Percentiles rank a stretch among this genome's conserved stretches.
Evolutionary conservation across 2,113 vertebrate genomes (phyloP).

Genomic region (Trinectes maculatus): DNA sequence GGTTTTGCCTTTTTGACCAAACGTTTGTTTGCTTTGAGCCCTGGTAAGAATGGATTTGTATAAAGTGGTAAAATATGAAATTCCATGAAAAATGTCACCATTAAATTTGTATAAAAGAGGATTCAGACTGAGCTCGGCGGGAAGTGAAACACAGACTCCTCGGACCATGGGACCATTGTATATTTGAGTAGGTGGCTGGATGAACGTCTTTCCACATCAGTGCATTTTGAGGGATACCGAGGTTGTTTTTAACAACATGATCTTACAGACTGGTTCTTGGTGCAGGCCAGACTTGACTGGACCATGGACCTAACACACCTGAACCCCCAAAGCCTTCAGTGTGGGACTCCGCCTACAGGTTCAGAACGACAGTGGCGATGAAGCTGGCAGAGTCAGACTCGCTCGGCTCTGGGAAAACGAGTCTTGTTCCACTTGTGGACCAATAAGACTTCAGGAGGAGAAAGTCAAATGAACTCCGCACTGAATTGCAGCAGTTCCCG

Average conservation of each 20-base stretch:
- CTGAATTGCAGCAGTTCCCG: slow-evolving; percentile 53
- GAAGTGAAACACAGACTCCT: slow-evolving; percentile 46
- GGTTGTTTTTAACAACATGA: slow-evolving; percentile 32
- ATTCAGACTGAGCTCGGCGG: slow-evolving; percentile 53
- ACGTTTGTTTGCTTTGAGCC: slow-evolving; percentile 53
- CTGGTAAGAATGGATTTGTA: slow-evolving; percentile 64
- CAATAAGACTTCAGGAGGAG: slow-evolving; percentile 62
- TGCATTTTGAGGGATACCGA: slow-evolving; percentile 34
- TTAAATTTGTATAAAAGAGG: slow-evolving; percentile 56
- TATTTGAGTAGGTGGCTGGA: slow-evolving; percentile 52
- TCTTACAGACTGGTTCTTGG: slow-evolving; percentile 47
- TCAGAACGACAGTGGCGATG: slow-evolving; percentile 1
- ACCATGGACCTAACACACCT: slow-evolving; percentile 47
- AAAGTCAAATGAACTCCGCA: slow-evolving; percentile 57
- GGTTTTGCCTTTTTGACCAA: slow-evolving; percentile 68
- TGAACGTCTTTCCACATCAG: slow-evolving; percentile 19
- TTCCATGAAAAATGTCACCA: slow-evolving; percentile 47
- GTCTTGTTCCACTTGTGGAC: slow-evolving; percentile 62
- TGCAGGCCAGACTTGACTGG: slow-evolving; percentile 48
- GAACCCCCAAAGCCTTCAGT: slow-evolving; percentile 24
- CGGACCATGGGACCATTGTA: slow-evolving; percentile 55
- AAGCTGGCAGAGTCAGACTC: slow-evolving; percentile 28
- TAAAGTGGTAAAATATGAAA: slow-evolving; percentile 68
- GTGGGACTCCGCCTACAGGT: slow-evolving; percentile 25
- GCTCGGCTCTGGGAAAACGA: slow-evolving; percentile 41